phyloP scores from a whole-genome alignment of 2,888 invertebrate species.

The Drepanosiphum platanoidis region DNA sequence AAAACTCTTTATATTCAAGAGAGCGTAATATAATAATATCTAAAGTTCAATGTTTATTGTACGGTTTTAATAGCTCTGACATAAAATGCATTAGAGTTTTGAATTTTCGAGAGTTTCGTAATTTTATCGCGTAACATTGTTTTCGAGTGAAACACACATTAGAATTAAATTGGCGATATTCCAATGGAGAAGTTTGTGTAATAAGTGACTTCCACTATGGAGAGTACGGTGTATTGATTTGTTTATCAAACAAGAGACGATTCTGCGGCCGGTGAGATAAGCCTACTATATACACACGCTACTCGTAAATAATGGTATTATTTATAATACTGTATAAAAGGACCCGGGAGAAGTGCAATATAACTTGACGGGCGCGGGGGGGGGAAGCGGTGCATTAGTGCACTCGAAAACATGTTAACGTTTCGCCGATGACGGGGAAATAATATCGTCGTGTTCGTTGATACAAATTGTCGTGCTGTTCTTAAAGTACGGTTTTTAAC shows the following conservation, averaged over 20 bases:
- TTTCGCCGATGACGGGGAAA: neutral
- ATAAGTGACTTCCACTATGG: neutral
- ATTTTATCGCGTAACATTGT: constrained; percentile 34
- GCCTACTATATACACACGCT: too few relatives aligned
- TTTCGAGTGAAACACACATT: constrained; percentile 29
- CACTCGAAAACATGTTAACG: neutral
- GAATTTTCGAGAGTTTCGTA: neutral
- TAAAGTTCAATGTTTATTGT: neutral
- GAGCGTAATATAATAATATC: constrained; percentile 8
- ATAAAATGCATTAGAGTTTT: constrained; percentile 16
- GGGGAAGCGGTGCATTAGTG: constrained; percentile 3
- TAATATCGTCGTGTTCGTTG: neutral
- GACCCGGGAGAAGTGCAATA: neutral
- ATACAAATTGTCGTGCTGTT: neutral
- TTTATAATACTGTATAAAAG: constrained; percentile 5
- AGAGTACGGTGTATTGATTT: constrained; percentile 34
- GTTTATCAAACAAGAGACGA: constrained; percentile 42
- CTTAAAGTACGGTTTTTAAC: neutral
- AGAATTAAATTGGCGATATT: constrained; percentile 18
- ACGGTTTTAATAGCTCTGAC: neutral
- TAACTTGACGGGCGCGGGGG: constrained; percentile 7
- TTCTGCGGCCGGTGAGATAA: constrained; percentile 37
- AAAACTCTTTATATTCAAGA: neutral
- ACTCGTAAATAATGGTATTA: constrained; percentile 41
- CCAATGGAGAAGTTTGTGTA: constrained; percentile 14